A percentile compares a stretch with the other conserved stretches of the same genome.
phyloP scores from a whole-genome alignment of 2,113 vertebrate species.

The Ivindomyrus marchei region DNA sequence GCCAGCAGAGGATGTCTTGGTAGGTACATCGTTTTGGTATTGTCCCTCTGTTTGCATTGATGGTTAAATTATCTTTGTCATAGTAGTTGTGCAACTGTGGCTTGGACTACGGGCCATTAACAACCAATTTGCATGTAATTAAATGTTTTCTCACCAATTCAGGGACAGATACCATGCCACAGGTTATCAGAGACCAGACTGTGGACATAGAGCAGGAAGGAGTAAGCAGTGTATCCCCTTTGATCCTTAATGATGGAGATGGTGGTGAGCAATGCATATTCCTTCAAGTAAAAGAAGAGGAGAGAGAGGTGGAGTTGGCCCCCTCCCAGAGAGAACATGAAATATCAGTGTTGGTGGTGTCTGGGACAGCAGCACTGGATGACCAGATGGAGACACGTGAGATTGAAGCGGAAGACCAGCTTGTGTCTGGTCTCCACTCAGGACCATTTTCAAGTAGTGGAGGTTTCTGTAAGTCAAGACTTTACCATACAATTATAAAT shows the following conservation, averaged over 20 bases:
- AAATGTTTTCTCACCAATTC: neutral
- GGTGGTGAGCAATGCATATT: slow-evolving; percentile 59
- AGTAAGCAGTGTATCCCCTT: slow-evolving; percentile 10
- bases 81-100: neutral
- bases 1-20: slow-evolving; percentile 32
- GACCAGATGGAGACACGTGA: slow-evolving; percentile 20
- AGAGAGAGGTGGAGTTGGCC: slow-evolving; percentile 53
- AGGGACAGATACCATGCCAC: neutral
- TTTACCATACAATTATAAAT: neutral
- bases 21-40: slow-evolving; percentile 33
- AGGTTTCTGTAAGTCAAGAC: slow-evolving; percentile 13
- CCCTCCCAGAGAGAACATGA: slow-evolving; percentile 28
- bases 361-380: slow-evolving; percentile 17
- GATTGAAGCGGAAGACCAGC: neutral
- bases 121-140: neutral
- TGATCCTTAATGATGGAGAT: slow-evolving; percentile 30
- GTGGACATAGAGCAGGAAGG: neutral
- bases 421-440: slow-evolving; percentile 2
- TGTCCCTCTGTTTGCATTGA: neutral
- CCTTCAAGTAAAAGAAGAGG: slow-evolving; percentile 65
- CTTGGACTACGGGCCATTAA: neutral
- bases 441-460: neutral
- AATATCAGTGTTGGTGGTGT: slow-evolving; percentile 13
- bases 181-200: slow-evolving; percentile 35
- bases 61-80: neutral